phyloP scores from a whole-genome alignment of 2,888 invertebrate genomes.

The Eulithis testata region DNA sequence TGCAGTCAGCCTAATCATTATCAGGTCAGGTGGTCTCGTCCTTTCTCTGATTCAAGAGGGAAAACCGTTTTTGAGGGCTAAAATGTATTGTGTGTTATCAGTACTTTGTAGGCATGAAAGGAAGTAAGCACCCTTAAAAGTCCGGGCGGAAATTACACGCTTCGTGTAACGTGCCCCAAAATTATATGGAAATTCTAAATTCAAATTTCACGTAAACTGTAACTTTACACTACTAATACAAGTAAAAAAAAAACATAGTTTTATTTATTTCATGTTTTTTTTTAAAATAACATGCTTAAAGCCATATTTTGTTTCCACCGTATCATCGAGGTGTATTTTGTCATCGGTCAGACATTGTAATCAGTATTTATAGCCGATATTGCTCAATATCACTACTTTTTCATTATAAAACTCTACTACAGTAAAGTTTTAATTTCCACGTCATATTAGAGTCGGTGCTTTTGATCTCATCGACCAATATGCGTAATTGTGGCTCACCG shows the following conservation, averaged over 20 bases:
- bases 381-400: slow-evolving; percentile 28
- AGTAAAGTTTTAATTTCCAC: slow-evolving; percentile 70
- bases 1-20: slow-evolving; percentile 41
- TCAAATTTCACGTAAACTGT: slow-evolving; percentile 10
- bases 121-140: slow-evolving; percentile 36
- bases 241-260: background rate
- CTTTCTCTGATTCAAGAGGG: slow-evolving; percentile 53
- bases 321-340: background rate
- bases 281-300: no score
- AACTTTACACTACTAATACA: background rate
- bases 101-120: slow-evolving; percentile 37
- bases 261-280: no score
- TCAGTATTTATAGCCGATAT: slow-evolving; percentile 18
- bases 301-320: no score
- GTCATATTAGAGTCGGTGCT: slow-evolving; percentile 68
- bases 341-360: slow-evolving; percentile 5
- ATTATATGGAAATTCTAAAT: slow-evolving; percentile 19
- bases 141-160: slow-evolving; percentile 37
- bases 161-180: slow-evolving; percentile 23
- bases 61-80: slow-evolving; percentile 49
- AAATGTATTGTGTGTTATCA: slow-evolving; percentile 41
- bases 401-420: slow-evolving; percentile 43
- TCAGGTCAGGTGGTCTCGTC: slow-evolving; percentile 59
- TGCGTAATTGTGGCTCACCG: slow-evolving; percentile 82
- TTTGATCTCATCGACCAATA: slow-evolving; percentile 81